Base-by-base conservation (phyloP, 2,113 vertebrate genomes). In the Triplophysa siluroides region DNA sequence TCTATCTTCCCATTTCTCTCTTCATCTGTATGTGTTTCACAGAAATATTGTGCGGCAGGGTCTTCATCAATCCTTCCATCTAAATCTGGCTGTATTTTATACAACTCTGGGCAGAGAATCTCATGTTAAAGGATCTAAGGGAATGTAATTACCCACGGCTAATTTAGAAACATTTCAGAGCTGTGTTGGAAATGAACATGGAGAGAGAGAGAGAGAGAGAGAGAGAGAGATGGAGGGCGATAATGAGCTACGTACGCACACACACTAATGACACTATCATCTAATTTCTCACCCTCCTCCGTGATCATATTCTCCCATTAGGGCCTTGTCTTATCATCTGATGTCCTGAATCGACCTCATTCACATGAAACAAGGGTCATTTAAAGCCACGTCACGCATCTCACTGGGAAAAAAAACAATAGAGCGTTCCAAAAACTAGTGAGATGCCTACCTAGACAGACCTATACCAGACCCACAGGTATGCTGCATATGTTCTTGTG, bases 81-180 rank as follows among this genome's bases (percentile, higher is more conserved):
- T 71, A 71, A 56, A 71, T 71, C 26, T 19, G 11, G 26, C 50
- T 33, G 29, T 71, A 71, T 71, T 45, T 33, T 3, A 11, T 56
- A 12, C 26, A 26, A 38, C 23, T 70, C 68, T 18, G 6, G 18
- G 26, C 50, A 21, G 10, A 33, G 26, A 38, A 26, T 62, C 21
- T 75, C 58, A 62, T 75, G 56, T 62, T 62, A 75, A 62, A 21
- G 41, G 72, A 75, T 62, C 38, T 62, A 41, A 75, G 72, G 12
- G 58, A 62, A 62, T 62, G 16, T 62, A 47, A 75, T 75, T 62
- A 62, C 58, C 38, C 16, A 2, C 8, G 1, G 72, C 58, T 75
- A 62, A 75, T 75, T 75, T 62, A 62, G 38, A 75, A 75, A 45
- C 38, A 62, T 71, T 18, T 71, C 69, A 1, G 69, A 56, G 54